Base-by-base conservation (phyloP, 2,888 invertebrate species). In the Leptura quadrifasciata region DNA sequence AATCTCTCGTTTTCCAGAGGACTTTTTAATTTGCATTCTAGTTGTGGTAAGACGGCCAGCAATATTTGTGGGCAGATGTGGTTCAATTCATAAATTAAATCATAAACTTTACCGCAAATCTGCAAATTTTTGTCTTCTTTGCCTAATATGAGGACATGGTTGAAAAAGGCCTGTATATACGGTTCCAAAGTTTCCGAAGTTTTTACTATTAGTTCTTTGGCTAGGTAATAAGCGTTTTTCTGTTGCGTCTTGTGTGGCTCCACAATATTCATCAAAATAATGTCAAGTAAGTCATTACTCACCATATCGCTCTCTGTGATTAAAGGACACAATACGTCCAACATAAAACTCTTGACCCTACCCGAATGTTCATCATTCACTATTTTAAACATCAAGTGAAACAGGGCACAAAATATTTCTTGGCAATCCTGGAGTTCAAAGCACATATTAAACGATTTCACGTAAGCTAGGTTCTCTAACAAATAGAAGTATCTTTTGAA, bases 361-460 rank as follows among this genome's bases (percentile, higher is more conserved):
- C 94, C 94, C 10, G 98, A 98, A 90, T 98, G 98, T 88, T 98
- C 97, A 88, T 97, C 97, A 89, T 97, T 98, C 85, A 98, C 97
- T 89, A 98, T 97, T 90, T 94, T 96, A 88, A 98, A 98, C 93
- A 98, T 96, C 71, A 98, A 93, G 74, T 95, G 94, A 90, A 98
- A 98, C 1, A 99, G 92, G 15, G 95, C 95, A 87, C 97, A 96
- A 90, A 98, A 98, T 85, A 99, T 97, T 89, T 98, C 97, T 89
- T 98, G 98, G 85, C 97, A 97, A 90, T 98, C 98, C 88, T 98
- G 98, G 75, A 99, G 90, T 89, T 99, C 98, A 88, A 98, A 97
- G 89, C 98, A 98, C 95, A 99, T 98, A 90, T 98, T 98, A 90
- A 99, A 98, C 0, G 98, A 97, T 90, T 99, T 99, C 52, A 98